Conservation (phyloP, 2,888 invertebrate genomes). For the Hydroisotoma schaefferi region DNA sequence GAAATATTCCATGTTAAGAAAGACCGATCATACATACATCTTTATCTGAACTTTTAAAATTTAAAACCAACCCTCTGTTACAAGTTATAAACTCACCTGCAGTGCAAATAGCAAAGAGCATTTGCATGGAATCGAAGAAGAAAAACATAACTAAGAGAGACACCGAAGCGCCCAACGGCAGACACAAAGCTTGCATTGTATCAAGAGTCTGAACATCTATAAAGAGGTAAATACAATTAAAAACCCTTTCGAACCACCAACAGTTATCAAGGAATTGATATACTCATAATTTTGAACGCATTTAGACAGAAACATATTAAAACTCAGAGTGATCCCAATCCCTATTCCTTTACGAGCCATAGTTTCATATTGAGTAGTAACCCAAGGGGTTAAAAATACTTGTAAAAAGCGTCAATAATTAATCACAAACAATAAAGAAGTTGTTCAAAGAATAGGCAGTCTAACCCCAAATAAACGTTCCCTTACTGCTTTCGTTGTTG, state of each 20-base stretch:
- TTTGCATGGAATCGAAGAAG: conserved; percentile 98
- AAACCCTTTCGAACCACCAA: not conserved
- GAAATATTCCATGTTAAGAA: conserved; percentile 14
- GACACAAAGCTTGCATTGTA: conserved; percentile 89
- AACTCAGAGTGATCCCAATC: not conserved
- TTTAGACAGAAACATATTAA: not conserved
- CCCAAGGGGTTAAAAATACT: not conserved
- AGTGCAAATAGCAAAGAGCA: conserved; percentile 91
- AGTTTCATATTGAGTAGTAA: not conserved
- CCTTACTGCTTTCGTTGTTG: conserved; percentile 57
- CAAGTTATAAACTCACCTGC: conserved; percentile 74
- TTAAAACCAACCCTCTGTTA: not conserved
- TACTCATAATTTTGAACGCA: not conserved
- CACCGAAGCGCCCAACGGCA: conserved; percentile 92
- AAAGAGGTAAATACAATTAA: conserved; percentile 11
- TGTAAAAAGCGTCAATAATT: not conserved
- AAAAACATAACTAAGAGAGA: conserved; percentile 97
- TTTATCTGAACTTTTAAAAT: not conserved
- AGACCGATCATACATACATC: not conserved
- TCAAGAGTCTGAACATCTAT: conserved; percentile 84
- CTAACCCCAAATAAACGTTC: conserved; percentile 7
- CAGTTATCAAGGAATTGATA: not conserved
- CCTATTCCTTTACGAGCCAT: not conserved
- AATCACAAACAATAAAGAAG: conserved; percentile 15
- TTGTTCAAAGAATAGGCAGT: conserved; percentile 20